Evolutionary conservation across 2,113 vertebrate genomes (phyloP).

Genomic region (Mungos mungo): DNA sequence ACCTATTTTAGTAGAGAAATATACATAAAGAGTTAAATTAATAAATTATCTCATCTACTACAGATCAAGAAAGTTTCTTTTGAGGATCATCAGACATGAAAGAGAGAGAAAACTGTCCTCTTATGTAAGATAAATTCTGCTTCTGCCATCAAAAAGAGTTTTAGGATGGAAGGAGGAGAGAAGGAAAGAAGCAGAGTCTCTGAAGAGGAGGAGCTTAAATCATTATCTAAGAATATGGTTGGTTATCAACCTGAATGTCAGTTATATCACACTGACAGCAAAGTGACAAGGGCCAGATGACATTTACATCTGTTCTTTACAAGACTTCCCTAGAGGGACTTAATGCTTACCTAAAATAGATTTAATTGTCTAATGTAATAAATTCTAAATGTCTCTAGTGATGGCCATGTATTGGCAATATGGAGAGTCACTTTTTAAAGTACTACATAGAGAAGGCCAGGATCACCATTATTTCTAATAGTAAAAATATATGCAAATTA

Average conservation of each 20-base stretch:
- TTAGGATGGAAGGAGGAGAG: neutral
- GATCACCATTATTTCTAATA: neutral
- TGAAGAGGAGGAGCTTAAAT: neutral
- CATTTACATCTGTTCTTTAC: neutral
- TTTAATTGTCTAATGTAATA: neutral
- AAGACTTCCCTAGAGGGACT: neutral
- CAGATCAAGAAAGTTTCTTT: neutral
- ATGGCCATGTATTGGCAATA: neutral
- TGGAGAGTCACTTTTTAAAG: neutral
- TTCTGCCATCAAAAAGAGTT: neutral
- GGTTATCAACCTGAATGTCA: neutral
- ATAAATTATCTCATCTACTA: neutral
- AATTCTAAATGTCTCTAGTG: neutral
- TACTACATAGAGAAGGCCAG: neutral
- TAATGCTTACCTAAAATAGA: neutral
- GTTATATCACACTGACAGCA: neutral
- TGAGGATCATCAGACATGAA: neutral
- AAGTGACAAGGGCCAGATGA: neutral
- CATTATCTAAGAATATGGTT: neutral
- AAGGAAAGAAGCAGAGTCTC: neutral
- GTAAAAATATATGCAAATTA: neutral
- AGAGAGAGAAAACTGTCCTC: neutral
- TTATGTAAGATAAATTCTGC: neutral
- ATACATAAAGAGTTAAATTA: neutral
- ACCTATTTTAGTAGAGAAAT: neutral